Percentiles rank a stretch among this genome's conserved stretches.
phyloP scores from a whole-genome alignment of 1,140 invertebrate species.

The Drosophila novamexicana region DNA sequence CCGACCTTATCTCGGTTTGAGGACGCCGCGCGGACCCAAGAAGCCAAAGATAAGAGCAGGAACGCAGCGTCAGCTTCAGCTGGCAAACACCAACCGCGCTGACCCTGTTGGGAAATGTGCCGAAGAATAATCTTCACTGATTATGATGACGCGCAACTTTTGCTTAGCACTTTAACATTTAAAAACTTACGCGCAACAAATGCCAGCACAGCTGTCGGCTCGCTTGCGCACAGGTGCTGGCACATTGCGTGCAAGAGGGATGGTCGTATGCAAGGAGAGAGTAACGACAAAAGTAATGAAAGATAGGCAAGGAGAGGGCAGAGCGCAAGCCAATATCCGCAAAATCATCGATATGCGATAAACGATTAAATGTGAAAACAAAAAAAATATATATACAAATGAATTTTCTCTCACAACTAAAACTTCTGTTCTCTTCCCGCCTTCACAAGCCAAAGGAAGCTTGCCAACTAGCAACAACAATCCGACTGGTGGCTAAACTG shows the following conservation, averaged over 20 bases:
- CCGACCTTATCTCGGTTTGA: slow-evolving; percentile 22
- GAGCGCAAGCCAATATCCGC: slow-evolving; percentile 20
- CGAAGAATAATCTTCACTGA: slow-evolving; percentile 24
- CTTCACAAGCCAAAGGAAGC: slow-evolving; percentile 33
- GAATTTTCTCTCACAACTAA: slow-evolving; percentile 33
- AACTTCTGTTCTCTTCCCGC: slow-evolving; percentile 36
- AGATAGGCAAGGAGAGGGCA: not conserved
- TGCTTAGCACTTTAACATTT: slow-evolving; percentile 51
- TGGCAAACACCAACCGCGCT: slow-evolving; percentile 5
- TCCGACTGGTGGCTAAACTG: slow-evolving; percentile 39
- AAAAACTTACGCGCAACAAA: slow-evolving; percentile 45
- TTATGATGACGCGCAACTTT: slow-evolving; percentile 42
- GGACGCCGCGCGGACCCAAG: slow-evolving; percentile 20
- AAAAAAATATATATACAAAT: slow-evolving; percentile 45
- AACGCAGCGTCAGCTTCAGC: not conserved
- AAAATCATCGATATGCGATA: slow-evolving; percentile 49
- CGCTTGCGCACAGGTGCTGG: slow-evolving; percentile 42
- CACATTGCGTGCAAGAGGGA: slow-evolving; percentile 21
- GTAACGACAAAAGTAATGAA: not conserved
- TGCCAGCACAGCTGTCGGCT: slow-evolving; percentile 31
- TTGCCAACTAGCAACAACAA: slow-evolving; percentile 33
- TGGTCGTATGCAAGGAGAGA: slow-evolving; percentile 27
- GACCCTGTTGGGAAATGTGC: slow-evolving; percentile 27
- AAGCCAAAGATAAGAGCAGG: slow-evolving; percentile 21
- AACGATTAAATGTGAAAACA: slow-evolving; percentile 36